Base-by-base conservation (phyloP, 2,113 vertebrate species). In the Acrocephalus kingi region DNA sequence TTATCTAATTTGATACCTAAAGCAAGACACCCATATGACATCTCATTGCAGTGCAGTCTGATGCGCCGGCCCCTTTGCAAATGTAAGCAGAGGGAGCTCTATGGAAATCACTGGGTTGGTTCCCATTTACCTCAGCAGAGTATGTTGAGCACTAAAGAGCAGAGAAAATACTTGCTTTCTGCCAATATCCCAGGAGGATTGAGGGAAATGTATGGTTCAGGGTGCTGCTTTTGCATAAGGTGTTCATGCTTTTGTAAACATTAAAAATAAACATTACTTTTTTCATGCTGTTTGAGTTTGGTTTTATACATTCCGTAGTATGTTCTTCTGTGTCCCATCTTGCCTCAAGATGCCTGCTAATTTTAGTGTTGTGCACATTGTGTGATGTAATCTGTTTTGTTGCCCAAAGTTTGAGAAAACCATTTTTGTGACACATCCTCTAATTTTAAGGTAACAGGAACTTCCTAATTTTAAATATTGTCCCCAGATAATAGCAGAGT, bases 181-280 rank as follows among this genome's bases (percentile, higher is more conserved):
- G 83, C 82, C 88, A 89, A 6, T 87, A 72, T 81, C 41, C 24
- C 76, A 67, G 72, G 61, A 87, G 68, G 77, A 83, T 13, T 84
- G 63, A 89, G 93, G 79, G 78, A 87, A 95, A 73, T 58, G 43
- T 79, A 14, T 83, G 93, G 79, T 87, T 94, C 79, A 85, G 92
- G 90, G 89, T 90, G 75, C 68, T 91, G 93, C 93, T 95, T 96
- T 95, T 94, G 90, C 85, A 4, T 86, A 90, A 95, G 92, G 88
- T 95, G 90, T 96, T 97, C 83, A 80, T 96, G 93, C 90, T 95
- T 97, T 97, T 96, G 94, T 96, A 96, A 96, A 94, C 51, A 86
- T 93, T 22, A 67, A 88, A 92, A 97, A 97, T 97, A 96, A 97
- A 97, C 27, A 30, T 80, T 91, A 94, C 92, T 92, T 96, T 97